phyloP scores from a whole-genome alignment of 2,113 vertebrate species.

The Lepisosteus oculatus region DNA sequence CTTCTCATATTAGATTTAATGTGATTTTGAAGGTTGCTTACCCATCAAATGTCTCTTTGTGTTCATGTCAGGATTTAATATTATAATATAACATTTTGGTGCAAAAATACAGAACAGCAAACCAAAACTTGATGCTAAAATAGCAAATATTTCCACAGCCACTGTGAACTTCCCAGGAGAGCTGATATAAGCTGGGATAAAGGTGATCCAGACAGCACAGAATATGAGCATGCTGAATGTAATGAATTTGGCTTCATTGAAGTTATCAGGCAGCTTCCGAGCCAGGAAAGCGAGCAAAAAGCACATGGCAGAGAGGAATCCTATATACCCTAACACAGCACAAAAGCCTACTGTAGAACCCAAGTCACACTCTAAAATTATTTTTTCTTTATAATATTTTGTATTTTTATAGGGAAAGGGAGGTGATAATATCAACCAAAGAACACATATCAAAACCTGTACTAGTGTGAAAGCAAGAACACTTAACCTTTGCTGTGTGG shows the following conservation, averaged over 20 bases:
- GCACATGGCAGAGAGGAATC: slow-evolving; percentile 8
- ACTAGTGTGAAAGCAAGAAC: slow-evolving; percentile 9
- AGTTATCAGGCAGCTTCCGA: slow-evolving; percentile 16
- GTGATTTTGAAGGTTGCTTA: not conserved
- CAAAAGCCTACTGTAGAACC: slow-evolving; percentile 13
- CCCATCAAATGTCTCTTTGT: slow-evolving; percentile 18
- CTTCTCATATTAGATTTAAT: not conserved
- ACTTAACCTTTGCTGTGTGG: slow-evolving; percentile 15
- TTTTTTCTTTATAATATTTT: slow-evolving; percentile 6
- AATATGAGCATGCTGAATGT: slow-evolving; percentile 20
- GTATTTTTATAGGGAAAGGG: slow-evolving; percentile 15
- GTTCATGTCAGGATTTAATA: slow-evolving; percentile 14
- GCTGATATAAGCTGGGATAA: slow-evolving; percentile 23
- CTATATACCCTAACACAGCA: slow-evolving; percentile 17
- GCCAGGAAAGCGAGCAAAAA: slow-evolving; percentile 15
- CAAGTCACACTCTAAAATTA: slow-evolving; percentile 17
- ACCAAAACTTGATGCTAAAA: slow-evolving; percentile 19
- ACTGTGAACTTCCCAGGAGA: slow-evolving; percentile 21
- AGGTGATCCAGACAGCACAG: slow-evolving; percentile 20
- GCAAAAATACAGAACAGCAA: slow-evolving; percentile 13
- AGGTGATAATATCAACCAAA: slow-evolving; percentile 11
- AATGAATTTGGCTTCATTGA: slow-evolving; percentile 21
- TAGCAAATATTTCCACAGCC: slow-evolving; percentile 21
- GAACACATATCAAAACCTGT: slow-evolving; percentile 6
- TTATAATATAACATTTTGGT: slow-evolving; percentile 19